A percentile compares a stretch with the other conserved stretches of the same genome.
Evolutionary conservation across 1,140 invertebrate species (phyloP).

Genomic region (Sminthurides bifidus): DNA sequence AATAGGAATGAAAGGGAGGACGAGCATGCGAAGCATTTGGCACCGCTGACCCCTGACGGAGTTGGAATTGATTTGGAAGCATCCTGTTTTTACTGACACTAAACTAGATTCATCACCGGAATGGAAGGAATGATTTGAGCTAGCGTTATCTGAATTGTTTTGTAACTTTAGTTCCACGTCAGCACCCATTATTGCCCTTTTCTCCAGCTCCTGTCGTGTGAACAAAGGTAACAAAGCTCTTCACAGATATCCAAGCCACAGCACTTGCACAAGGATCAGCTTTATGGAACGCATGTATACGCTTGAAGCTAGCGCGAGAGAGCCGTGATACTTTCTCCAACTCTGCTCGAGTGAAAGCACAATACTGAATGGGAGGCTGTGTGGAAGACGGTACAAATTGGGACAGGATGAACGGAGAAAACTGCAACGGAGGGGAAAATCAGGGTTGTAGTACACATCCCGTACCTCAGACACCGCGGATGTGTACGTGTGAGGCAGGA

Average conservation of each 20-base stretch:
- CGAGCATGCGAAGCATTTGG: constrained; percentile 38
- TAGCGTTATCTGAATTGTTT: neutral
- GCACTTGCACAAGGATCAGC: no score
- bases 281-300: no score
- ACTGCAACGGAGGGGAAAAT: no score
- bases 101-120: constrained; percentile 24
- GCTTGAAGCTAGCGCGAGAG: neutral
- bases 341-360: neutral
- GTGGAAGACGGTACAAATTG: no score
- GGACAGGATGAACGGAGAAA: no score
- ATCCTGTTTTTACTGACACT: constrained; percentile 19
- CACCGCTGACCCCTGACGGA: neutral
- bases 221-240: neutral
- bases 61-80: neutral
- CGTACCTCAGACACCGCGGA: no score
- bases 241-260: neutral
- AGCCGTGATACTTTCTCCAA: neutral
- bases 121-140: constrained; percentile 17
- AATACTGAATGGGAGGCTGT: no score
- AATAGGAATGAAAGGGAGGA: constrained; percentile 38
- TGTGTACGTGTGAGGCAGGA: no score
- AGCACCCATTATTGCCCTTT: neutral
- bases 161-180: neutral
- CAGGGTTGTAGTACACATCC: no score
- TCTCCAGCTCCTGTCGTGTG: neutral